Conservation (phyloP, 2,113 vertebrate species). For the Catharus bicknelli region DNA sequence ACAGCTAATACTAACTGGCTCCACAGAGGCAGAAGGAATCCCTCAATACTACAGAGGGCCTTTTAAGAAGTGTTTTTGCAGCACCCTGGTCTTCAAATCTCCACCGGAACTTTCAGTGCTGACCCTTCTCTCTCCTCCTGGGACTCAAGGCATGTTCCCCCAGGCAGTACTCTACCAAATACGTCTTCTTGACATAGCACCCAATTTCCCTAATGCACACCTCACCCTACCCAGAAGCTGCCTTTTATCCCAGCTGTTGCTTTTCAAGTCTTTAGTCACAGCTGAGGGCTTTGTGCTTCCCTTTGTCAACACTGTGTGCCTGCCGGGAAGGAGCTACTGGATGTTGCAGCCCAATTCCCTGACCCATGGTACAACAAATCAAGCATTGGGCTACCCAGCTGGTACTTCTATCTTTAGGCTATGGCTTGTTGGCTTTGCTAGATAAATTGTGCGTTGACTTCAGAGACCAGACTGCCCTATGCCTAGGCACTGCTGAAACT, state of each 20-base stretch:
- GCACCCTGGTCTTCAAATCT: not conserved
- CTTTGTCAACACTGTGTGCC: not conserved
- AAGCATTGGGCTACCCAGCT: not conserved
- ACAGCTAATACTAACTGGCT: not conserved
- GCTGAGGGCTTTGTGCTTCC: not conserved
- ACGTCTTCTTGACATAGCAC: not conserved
- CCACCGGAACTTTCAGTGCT: not conserved
- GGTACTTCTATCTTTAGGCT: not conserved
- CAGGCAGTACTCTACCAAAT: not conserved
- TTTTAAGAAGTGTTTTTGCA: not conserved
- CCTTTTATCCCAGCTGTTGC: not conserved
- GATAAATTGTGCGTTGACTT: not conserved
- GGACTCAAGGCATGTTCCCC: accelerated
- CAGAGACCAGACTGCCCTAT: not conserved
- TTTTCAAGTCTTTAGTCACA: not conserved
- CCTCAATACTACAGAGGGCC: not conserved
- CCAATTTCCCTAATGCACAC: not conserved
- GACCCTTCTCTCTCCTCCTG: not conserved
- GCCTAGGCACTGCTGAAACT: accelerated
- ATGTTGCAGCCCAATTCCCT: not conserved
- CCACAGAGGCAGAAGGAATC: not conserved
- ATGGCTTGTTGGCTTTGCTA: not conserved
- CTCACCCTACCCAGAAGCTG: not conserved
- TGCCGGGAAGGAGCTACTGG: not conserved
- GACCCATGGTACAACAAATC: not conserved